phyloP scores from a whole-genome alignment of 2,797 vertebrate species.

The Margarornis squamiger region DNA sequence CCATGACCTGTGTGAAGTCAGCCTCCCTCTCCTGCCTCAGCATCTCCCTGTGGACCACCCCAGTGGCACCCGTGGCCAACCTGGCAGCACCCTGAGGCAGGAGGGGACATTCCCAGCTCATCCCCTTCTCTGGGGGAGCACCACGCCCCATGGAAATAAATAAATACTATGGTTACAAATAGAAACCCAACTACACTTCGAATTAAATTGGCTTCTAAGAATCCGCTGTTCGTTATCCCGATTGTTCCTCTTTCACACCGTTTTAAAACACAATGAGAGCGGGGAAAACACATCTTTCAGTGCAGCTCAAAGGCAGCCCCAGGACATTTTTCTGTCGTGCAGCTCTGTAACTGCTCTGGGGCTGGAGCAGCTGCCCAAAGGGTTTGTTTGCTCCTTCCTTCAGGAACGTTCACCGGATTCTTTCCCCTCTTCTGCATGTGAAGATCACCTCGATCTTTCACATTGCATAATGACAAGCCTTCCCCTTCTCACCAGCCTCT shows the following conservation, averaged over 20 bases:
- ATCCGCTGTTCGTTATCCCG: neutral
- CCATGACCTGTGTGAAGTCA: neutral
- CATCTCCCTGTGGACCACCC: neutral
- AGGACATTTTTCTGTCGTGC: neutral
- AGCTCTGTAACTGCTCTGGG: fast-evolving
- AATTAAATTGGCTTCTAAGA: neutral
- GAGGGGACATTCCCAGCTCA: neutral
- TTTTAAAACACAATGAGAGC: neutral
- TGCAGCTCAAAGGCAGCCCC: neutral
- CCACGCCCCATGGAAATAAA: fast-evolving
- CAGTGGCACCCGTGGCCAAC: neutral
- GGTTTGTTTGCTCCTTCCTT: neutral
- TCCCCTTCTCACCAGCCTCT: neutral
- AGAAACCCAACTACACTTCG: neutral
- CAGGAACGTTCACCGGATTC: neutral
- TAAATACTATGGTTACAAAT: fast-evolving
- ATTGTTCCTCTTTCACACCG: neutral
- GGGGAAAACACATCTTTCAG: neutral
- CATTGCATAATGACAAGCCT: neutral
- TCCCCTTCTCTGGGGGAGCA: neutral
- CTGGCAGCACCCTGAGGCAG: neutral
- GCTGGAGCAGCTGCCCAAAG: neutral
- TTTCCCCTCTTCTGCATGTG: neutral
- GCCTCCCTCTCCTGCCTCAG: neutral
- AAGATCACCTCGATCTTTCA: neutral